A percentile compares a stretch with the other conserved stretches of the same genome.
phyloP scores from a whole-genome alignment of 2,113 vertebrate genomes.

The Microcebus murinus region DNA sequence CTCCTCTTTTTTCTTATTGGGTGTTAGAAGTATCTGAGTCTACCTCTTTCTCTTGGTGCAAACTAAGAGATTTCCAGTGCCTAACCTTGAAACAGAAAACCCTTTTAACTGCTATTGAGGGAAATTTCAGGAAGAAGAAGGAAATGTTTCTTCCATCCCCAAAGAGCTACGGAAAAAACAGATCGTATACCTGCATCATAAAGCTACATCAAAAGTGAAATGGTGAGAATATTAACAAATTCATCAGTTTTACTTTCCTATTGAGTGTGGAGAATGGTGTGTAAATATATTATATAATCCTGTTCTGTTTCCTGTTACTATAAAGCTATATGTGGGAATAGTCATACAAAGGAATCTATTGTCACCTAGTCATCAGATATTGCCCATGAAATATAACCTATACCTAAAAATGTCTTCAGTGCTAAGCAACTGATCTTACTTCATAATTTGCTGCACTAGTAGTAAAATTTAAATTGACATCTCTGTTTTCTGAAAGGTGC shows the following conservation, averaged over 20 bases:
- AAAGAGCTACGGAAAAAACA: not conserved
- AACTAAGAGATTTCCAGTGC: not conserved
- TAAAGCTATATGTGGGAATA: not conserved
- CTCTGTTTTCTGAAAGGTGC: not conserved
- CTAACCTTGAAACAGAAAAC: slow-evolving; percentile 17
- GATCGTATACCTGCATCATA: not conserved
- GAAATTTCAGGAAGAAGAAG: slow-evolving; percentile 18
- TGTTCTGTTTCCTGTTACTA: not conserved
- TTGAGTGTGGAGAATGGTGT: not conserved
- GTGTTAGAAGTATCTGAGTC: not conserved
- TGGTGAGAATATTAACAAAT: not conserved
- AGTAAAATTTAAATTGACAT: not conserved
- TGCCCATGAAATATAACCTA: not conserved
- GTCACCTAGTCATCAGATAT: not conserved
- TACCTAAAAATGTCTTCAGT: not conserved
- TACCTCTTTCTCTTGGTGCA: not conserved
- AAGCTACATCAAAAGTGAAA: not conserved
- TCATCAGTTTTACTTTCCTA: not conserved
- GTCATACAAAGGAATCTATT: not conserved
- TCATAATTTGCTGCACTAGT: not conserved
- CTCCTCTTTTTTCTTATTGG: not conserved
- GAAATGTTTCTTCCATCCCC: not conserved
- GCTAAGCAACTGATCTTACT: not conserved
- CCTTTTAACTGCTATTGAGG: not conserved
- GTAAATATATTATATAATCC: not conserved